Base-by-base conservation (phyloP, 2,888 invertebrate genomes). In the Epirrhoe tristata region DNA sequence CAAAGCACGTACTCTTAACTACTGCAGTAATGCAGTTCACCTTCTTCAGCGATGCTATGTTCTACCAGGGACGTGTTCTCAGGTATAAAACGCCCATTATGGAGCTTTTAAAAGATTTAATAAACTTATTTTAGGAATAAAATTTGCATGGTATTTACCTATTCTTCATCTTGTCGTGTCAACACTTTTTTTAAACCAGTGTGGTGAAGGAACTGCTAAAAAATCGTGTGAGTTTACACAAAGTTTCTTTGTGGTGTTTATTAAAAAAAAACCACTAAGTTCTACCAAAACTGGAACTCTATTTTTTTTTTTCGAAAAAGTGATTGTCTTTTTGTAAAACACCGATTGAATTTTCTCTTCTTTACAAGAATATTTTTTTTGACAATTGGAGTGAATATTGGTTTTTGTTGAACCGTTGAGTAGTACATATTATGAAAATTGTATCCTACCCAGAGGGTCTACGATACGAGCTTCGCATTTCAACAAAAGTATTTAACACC, bases 1-100 rank as follows among this genome's bases (percentile, higher is more conserved):
- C 39, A 12, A 43, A 12, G 74, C 75, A 75, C 72, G 78, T 76
- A 52, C 56, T 43, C 31, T 58, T 51, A 67, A 67, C 43, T 56
- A 73, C 61, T 6, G 32, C 24, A 75, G 67, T 78, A 77, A 76
- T 79, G 77, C 77, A 77, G 72, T 74, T 71, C 16, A 16, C 6
- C 56, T 31, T 52, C 50, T 48, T 54, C n/a, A 32, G 34, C 24
- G 14, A 16, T 48, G 6, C 48, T 48, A 6, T 48, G 46, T 48
- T 16, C 6, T 48, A 14, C 39, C 39, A 48, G 48, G 48, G 48
- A 48, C 14, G 48, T 48, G 14, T 14, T 14, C 12, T 14, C 39
- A 43, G 39, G 48, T 16, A 14, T 14, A 7, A 34, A 6, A 12
- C 10, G 10, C 1, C 5, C 5, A 4, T 5, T 12, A 12, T 36